These are phyloP conservation scores for Sinocyclocheilus grahami DNA, from an alignment of 2,113 vertebrate genomes.

Conservation along the genomic window DNA sequence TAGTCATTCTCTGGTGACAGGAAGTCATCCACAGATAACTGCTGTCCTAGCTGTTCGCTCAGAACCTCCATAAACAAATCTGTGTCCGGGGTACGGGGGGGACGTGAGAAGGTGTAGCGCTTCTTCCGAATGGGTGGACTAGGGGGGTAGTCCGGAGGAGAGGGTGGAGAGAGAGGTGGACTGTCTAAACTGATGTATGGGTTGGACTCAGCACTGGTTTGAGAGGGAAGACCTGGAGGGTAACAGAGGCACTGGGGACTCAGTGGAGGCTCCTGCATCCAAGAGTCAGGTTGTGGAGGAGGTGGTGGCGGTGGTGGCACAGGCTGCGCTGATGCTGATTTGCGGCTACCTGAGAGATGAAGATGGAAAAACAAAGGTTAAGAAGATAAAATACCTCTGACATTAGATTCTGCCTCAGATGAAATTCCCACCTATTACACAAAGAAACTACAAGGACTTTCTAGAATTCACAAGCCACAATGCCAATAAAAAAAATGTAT, in stretches of 20 bases:
- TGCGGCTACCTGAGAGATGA: slow-evolving; percentile 76
- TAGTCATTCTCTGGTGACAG: slow-evolving; percentile 94
- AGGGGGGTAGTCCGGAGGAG: slow-evolving; percentile 70
- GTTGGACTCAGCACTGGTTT: slow-evolving; percentile 91
- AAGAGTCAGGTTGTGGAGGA: slow-evolving; percentile 66
- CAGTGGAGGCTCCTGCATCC: slow-evolving; percentile 77
- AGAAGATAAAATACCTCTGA: not conserved
- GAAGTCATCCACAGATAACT: slow-evolving; percentile 88
- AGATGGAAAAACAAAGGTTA: not conserved
- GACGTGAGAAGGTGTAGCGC: slow-evolving; percentile 91
- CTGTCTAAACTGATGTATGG: slow-evolving; percentile 96
- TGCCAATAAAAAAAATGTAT: not conserved
- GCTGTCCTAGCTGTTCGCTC: slow-evolving; percentile 90
- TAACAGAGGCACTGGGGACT: slow-evolving; percentile 80
- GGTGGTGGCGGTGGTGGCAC: slow-evolving; percentile 31
- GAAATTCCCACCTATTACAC: not conserved
- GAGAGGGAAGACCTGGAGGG: slow-evolving; percentile 80
- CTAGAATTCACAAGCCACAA: not conserved
- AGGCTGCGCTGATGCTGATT: slow-evolving; percentile 54
- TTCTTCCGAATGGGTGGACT: slow-evolving; percentile 79
- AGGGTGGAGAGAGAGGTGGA: slow-evolving; percentile 84
- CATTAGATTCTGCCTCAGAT: not conserved
- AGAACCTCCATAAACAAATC: slow-evolving; percentile 92
- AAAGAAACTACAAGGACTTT: not conserved
- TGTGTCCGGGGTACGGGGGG: slow-evolving; percentile 84